Percentiles rank a stretch among this genome's conserved stretches.
These are phyloP conservation scores for Pangasius mekongensis DNA, from an alignment of 2,797 vertebrate species.

Conservation along the genomic window DNA sequence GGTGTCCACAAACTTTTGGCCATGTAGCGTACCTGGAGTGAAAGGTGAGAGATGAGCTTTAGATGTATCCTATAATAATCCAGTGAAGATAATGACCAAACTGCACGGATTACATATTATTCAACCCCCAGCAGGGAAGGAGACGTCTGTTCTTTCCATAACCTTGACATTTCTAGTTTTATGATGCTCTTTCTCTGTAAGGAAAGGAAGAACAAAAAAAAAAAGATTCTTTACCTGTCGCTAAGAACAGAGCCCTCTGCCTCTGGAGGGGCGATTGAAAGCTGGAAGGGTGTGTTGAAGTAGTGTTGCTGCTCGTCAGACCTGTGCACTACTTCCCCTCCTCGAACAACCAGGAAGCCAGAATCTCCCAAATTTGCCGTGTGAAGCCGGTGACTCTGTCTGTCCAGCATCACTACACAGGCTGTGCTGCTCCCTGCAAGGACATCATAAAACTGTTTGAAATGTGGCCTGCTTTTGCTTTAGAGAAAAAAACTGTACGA, in stretches of 20 bases:
- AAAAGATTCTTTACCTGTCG: conserved; percentile 84
- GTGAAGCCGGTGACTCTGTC: conserved; percentile 91
- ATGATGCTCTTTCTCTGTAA: neutral
- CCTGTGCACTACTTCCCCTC: conserved; percentile 94
- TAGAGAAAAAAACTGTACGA: too few species aligned
- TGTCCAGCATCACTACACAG: conserved; percentile 93
- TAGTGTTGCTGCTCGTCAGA: conserved; percentile 99
- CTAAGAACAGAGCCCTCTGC: conserved; percentile 92
- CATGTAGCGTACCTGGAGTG: neutral
- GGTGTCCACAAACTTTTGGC: neutral
- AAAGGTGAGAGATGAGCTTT: neutral
- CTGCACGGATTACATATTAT: conserved; percentile 28
- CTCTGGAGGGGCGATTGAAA: conserved; percentile 93
- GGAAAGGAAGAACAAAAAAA: neutral
- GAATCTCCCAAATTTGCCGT: conserved; percentile 97
- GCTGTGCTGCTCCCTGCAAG: conserved; percentile 93
- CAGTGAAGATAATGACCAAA: neutral
- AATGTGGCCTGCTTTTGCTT: neutral
- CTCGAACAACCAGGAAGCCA: conserved; percentile 93
- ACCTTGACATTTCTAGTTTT: neutral
- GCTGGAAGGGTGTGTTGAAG: conserved; percentile 99
- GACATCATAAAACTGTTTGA: neutral
- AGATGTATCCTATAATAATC: neutral
- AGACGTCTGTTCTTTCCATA: neutral
- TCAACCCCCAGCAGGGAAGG: conserved; percentile 16